Conservation (phyloP, 1,140 invertebrate genomes). For the Conus betulinus region DNA sequence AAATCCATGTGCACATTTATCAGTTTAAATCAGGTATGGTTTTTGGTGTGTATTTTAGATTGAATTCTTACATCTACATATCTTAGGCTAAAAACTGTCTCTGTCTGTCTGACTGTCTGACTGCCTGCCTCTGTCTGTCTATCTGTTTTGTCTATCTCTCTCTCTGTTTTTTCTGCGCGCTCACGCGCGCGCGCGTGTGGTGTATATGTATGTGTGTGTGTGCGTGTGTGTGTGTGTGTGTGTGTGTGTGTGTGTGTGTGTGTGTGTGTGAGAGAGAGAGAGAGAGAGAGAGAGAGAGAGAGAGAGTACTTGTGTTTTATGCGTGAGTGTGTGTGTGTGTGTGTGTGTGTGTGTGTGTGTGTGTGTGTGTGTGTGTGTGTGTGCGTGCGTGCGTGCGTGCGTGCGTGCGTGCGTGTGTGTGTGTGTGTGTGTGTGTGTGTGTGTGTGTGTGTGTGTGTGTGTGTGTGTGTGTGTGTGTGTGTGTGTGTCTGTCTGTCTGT, state of each 20-base stretch:
- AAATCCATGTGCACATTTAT: too few relatives aligned
- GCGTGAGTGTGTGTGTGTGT: neutral
- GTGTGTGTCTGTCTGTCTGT: neutral
- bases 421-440: neutral
- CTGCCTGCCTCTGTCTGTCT: too few relatives aligned
- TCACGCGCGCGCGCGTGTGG: neutral
- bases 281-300: neutral
- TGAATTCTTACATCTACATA: too few relatives aligned
- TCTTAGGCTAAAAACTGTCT: too few relatives aligned
- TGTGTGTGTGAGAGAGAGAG: neutral
- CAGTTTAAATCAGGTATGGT: too few relatives aligned
- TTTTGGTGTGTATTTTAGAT: too few relatives aligned
- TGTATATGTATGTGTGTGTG: neutral
- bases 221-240: constrained; percentile 14
- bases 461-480: neutral
- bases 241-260: neutral
- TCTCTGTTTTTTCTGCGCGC: too few relatives aligned
- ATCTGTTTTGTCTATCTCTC: too few relatives aligned
- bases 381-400: neutral
- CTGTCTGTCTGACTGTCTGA: too few relatives aligned
- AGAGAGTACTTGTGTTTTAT: neutral
- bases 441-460: neutral
- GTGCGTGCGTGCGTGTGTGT: too few relatives aligned
- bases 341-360: neutral
- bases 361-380: neutral